Base-by-base conservation (phyloP, 2,113 vertebrate genomes). In the Scomber japonicus region DNA sequence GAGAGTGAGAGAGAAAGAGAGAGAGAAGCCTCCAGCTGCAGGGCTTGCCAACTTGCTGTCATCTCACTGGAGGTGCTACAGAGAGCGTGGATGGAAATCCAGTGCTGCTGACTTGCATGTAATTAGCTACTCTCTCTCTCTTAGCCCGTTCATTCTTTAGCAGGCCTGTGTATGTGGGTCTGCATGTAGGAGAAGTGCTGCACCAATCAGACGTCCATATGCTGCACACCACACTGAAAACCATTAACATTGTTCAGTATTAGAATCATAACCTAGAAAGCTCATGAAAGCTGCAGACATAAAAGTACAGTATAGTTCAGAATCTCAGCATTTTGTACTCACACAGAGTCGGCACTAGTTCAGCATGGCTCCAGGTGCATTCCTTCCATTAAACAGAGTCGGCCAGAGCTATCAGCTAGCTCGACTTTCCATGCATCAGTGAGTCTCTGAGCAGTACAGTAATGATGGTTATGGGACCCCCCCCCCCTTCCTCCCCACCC, bases 41-140 rank as follows among this genome's bases (percentile, higher is more conserved):
- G 88, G 82, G 90, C 81, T 87, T 90, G 89, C 90, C 92, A 94
- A 91, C 87, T 90, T 80, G 70, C 91, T 93, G 94, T 92, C 89
- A 89, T 93, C 89, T 90, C 60, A 76, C 75, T 85, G 76, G 89
- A 92, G 89, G 85, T 91, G 91, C 87, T 84, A 87, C 84, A 88
- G 74, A 75, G 83, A 87, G 83, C 16, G 71, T 66, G 71, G 78
- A 83, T 75, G 88, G 85, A 85, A 91, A 89, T 82, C 79, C 78
- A 78, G 49, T 44, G 82, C 74, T 86, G 84, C 84, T 86, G 89
- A 88, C 87, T 90, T 4, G 82, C 83, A 85, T 87, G 81, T 90
- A 91, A 91, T 92, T 88, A 90, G 86, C 86, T 69, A n/a, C 71
- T 79, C 53, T 19, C 75, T 76, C 40, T 51, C 56, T 74, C 66